A percentile compares a stretch with the other conserved stretches of the same genome.
Evolutionary conservation across 2,888 invertebrate genomes (phyloP).

Genomic region (Cistogaster globosa): DNA sequence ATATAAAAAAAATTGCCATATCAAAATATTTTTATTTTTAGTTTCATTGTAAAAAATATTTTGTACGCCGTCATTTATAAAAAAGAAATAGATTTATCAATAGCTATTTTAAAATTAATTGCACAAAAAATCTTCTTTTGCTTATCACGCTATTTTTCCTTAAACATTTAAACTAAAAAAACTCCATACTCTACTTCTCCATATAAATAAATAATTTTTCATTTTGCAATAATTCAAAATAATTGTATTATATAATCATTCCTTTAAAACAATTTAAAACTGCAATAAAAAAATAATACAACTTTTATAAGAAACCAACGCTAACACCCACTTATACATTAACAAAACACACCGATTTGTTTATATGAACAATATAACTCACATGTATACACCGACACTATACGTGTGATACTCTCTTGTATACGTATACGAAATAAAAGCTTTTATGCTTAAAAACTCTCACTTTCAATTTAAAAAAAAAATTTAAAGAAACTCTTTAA

Average conservation of each 20-base stretch:
- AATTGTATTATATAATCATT: conserved; percentile 56
- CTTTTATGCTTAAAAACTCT: conserved; percentile 63
- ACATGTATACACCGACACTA: conserved; percentile 72
- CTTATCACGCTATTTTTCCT: background rate
- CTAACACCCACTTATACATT: background rate
- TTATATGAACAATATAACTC: background rate
- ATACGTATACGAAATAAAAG: conserved; percentile 70
- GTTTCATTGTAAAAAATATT: too few species aligned
- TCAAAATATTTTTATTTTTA: too few species aligned
- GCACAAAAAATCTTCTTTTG: background rate
- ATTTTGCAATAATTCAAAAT: conserved; percentile 55
- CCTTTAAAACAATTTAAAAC: conserved; percentile 51
- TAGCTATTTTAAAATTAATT: too few species aligned
- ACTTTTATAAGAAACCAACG: conserved; percentile 11
- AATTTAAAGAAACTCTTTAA: background rate
- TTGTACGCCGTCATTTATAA: too few species aligned
- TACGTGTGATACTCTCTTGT: conserved; percentile 70
- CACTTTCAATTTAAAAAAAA: conserved; percentile 52
- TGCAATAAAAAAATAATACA: conserved; percentile 15
- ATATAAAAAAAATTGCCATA: too few species aligned
- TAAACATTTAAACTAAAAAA: background rate
- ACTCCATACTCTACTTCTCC: conserved; percentile 30
- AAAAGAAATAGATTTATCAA: too few species aligned
- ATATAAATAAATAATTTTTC: background rate
- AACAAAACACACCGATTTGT: conserved; percentile 27